Percentiles rank a stretch among this genome's conserved stretches.
Evolutionary conservation across 2,888 invertebrate genomes (phyloP).

Genomic region (Daptonema setosum): DNA sequence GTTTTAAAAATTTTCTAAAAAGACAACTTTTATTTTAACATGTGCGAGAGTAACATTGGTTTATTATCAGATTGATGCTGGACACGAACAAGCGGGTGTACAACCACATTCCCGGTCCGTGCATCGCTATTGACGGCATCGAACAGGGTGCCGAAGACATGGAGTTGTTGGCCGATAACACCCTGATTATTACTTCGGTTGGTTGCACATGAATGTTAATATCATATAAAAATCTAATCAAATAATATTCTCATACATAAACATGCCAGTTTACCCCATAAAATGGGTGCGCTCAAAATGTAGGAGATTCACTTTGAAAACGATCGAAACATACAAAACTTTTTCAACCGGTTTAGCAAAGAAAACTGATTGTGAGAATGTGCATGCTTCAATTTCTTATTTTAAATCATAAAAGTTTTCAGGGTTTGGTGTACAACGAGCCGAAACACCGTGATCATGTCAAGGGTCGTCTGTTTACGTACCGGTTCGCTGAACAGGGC

Average conservation of each 20-base stretch:
- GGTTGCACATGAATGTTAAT: too few relatives aligned
- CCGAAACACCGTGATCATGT: neutral
- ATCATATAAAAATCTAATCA: too few relatives aligned
- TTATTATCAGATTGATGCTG: conserved; percentile 15
- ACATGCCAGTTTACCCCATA: neutral
- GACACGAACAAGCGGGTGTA: conserved; percentile 21
- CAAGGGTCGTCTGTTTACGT: conserved; percentile 2
- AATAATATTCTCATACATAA: too few relatives aligned
- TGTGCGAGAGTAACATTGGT: too few relatives aligned
- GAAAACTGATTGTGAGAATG: too few relatives aligned
- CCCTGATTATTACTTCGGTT: neutral
- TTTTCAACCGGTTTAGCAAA: too few relatives aligned
- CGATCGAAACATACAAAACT: neutral
- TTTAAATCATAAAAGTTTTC: too few relatives aligned
- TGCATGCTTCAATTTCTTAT: too few relatives aligned
- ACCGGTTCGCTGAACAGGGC: neutral
- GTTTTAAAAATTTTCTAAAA: too few relatives aligned
- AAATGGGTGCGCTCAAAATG: neutral
- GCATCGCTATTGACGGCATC: conserved; percentile 11
- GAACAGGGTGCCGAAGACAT: conserved; percentile 1
- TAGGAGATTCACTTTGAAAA: neutral
- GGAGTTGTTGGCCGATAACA: neutral
- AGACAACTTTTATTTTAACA: too few relatives aligned
- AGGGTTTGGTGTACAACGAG: neutral
- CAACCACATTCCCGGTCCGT: conserved; percentile 21